Base-by-base conservation (phyloP, 53 echinoderm and acorn worm genomes). In the Mesocentrotus franciscanus region DNA sequence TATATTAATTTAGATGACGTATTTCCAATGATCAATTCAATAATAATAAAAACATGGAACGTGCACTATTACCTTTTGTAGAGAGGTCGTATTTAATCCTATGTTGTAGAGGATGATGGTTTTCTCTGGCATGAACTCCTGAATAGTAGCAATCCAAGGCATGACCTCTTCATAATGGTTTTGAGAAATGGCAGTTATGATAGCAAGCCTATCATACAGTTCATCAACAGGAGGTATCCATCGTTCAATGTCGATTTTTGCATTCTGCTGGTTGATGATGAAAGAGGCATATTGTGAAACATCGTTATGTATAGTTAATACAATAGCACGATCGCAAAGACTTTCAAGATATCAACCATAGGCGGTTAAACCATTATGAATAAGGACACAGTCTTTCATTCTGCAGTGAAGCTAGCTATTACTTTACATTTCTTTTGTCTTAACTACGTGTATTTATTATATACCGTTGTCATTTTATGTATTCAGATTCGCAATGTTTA, bases 141-240 rank as follows among this genome's bases (percentile, higher is more conserved):
- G 93, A 15, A 93, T 76, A n/a, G 29, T 30, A 57, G 93, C 93
- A 78, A 93, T 76, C 79, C 76, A 78, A 14, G 93, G 93, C 60
- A 78, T 22, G 30, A 33, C 93, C 79, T 93, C 93, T 58, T 59
- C 78, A 59, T 57, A 93, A 78, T 93, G 93, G 60, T 93, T 93
- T 18, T 76, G 15, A 22, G 93, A 93, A 56, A 93, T 58, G 5
- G 93, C 93, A 8, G 93, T 93, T 1, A 93, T 71, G 16, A 93
- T 14, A 14, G 8, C 14, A 15, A 93, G 29, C 11, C 93, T 49
- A 8, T 78, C 78, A 33, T 93, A 78, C 33, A 93, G 36, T 42
- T 93, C 93, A 27, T 76, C 32, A 32, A 93, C n/a, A 7, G 93
- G 34, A 17, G 93, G 93, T 27, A 78, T 33, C 29, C 56, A 56